Conservation (phyloP, 2,888 invertebrate species). For the Shargacucullia verbasci region DNA sequence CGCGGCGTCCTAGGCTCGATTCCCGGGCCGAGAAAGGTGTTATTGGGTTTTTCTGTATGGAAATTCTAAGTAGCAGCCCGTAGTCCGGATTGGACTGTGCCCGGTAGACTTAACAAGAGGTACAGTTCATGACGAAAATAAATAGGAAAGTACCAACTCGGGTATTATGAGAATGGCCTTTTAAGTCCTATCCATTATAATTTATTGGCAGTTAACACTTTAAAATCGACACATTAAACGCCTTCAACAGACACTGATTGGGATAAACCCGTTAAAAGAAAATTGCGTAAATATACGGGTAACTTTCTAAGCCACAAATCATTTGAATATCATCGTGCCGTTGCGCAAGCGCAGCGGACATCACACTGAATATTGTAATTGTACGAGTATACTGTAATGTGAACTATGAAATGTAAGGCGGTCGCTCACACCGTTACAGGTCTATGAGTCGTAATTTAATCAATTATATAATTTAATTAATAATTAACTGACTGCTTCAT, state of each 20-base stretch:
- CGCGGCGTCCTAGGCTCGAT: too few relatives aligned
- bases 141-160: too few relatives aligned
- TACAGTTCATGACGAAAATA: too few relatives aligned
- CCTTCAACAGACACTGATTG: background rate
- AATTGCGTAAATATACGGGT: constrained; percentile 33
- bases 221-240: background rate
- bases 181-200: background rate
- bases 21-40: too few relatives aligned
- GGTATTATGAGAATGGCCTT: background rate
- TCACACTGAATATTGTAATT: constrained; percentile 57
- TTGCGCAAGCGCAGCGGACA: constrained; percentile 57
- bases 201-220: constrained; percentile 1
- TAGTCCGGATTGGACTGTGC: too few relatives aligned
- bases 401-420: constrained; percentile 51
- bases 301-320: constrained; percentile 45
- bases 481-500: too few relatives aligned
- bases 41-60: too few relatives aligned
- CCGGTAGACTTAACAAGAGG: too few relatives aligned
- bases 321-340: constrained; percentile 37
- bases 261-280: constrained; percentile 11
- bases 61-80: too few relatives aligned
- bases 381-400: constrained; percentile 55
- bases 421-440: constrained; percentile 36
- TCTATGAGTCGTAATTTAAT: too few relatives aligned
- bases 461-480: too few relatives aligned